Percentiles rank a stretch among this genome's conserved stretches.
Evolutionary conservation across 2,113 vertebrate species (phyloP).

Genomic region (Melospiza georgiana): DNA sequence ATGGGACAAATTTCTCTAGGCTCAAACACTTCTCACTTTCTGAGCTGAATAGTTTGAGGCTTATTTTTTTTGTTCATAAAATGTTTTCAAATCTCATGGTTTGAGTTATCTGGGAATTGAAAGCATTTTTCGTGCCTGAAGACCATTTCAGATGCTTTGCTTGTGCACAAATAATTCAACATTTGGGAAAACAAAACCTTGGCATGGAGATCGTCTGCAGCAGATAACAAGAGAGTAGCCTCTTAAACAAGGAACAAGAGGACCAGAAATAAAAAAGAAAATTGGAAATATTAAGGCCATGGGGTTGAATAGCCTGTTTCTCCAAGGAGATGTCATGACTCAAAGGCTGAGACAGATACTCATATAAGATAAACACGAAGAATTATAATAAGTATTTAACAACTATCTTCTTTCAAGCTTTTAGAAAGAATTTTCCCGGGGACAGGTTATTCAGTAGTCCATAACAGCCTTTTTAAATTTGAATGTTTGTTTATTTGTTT

Average conservation of each 20-base stretch:
- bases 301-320: neutral
- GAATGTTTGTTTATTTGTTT: neutral
- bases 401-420: neutral
- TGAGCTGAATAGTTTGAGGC: neutral
- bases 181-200: neutral
- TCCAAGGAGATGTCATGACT: neutral
- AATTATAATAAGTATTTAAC: neutral
- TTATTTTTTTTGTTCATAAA: neutral
- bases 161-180: constrained; percentile 8
- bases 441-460: neutral
- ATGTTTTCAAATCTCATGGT: neutral
- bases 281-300: neutral
- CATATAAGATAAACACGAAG: neutral
- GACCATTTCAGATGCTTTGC: neutral
- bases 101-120: neutral
- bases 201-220: neutral
- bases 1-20: neutral
- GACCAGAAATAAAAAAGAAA: neutral
- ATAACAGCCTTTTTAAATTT: neutral
- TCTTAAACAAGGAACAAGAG: neutral
- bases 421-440: neutral
- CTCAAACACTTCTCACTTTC: neutral
- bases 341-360: neutral
- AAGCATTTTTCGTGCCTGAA: constrained; percentile 13
- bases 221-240: neutral